These are phyloP conservation scores for Charadrius vociferus DNA, from an alignment of 2,113 vertebrate genomes.

Conservation along the genomic window DNA sequence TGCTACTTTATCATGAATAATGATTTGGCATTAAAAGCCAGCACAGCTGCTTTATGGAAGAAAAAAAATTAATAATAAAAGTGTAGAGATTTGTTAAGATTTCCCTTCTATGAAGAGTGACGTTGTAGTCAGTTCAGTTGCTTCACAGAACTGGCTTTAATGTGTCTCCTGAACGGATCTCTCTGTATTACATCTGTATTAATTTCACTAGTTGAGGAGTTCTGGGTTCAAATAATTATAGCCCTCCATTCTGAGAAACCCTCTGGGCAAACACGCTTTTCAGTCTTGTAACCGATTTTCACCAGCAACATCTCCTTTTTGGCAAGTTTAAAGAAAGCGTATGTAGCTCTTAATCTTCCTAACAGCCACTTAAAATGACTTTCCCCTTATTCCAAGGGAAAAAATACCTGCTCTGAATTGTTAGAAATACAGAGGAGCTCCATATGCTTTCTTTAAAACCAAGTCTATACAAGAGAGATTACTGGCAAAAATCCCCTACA, in stretches of 20 bases:
- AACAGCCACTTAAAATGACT: slow-evolving; percentile 22
- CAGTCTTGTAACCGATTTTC: slow-evolving; percentile 12
- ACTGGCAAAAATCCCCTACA: slow-evolving; percentile 12
- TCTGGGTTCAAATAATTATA: slow-evolving; percentile 17
- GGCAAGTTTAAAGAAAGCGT: slow-evolving; percentile 5
- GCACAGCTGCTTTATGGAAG: neutral
- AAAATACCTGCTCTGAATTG: slow-evolving; percentile 29
- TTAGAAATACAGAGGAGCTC: neutral
- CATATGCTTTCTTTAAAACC: slow-evolving; percentile 24
- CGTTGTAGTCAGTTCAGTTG: neutral
- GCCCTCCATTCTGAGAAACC: neutral
- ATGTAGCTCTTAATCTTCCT: slow-evolving; percentile 26
- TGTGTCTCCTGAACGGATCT: neutral
- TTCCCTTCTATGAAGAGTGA: neutral
- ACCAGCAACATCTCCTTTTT: slow-evolving; percentile 18
- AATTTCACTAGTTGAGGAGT: slow-evolving; percentile 7
- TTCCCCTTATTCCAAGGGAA: neutral
- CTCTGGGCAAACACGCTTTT: slow-evolving; percentile 11
- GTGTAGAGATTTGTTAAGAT: neutral
- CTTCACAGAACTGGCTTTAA: neutral
- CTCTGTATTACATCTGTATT: neutral
- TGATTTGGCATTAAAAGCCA: neutral
- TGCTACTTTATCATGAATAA: neutral
- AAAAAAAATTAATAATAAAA: neutral
- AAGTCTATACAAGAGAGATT: slow-evolving; percentile 31